These are phyloP conservation scores for Paratilapia polleni DNA, from an alignment of 2,113 vertebrate genomes.

Conservation along the genomic window DNA sequence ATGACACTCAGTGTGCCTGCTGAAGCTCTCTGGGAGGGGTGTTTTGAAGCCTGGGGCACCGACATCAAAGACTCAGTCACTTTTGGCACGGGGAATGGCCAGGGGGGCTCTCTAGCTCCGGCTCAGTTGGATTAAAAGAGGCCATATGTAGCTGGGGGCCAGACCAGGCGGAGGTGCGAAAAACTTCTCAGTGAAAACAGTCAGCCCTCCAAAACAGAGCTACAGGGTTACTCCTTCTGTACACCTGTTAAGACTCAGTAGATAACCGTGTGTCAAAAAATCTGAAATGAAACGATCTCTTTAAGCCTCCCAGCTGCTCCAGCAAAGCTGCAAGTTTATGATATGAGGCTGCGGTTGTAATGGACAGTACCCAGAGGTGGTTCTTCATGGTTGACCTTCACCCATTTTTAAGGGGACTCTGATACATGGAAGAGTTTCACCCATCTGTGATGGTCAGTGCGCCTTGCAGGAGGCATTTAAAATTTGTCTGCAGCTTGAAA, in stretches of 20 bases:
- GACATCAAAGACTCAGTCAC: conserved; percentile 35
- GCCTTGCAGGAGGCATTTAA: not conserved
- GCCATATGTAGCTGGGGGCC: conserved; percentile 12
- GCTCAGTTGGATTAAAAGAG: conserved; percentile 42
- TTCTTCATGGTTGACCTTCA: conserved; percentile 9
- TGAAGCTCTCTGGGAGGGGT: not conserved
- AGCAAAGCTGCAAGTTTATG: conserved; percentile 3
- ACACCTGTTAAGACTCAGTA: conserved; percentile 19
- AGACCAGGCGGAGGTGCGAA: not conserved
- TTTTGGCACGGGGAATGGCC: not conserved
- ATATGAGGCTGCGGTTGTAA: not conserved
- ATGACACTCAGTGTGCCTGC: not conserved
- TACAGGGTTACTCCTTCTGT: not conserved
- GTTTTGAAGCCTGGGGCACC: not conserved
- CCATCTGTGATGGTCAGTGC: not conserved
- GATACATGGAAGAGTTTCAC: not conserved
- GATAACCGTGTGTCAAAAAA: conserved; percentile 14
- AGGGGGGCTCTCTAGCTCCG: not conserved
- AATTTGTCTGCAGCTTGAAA: not conserved
- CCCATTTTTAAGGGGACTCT: not conserved
- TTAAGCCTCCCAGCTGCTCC: conserved; percentile 25
- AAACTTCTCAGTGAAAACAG: not conserved
- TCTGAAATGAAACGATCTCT: conserved; percentile 1
- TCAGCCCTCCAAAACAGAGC: not conserved
- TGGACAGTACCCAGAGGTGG: conserved; percentile 32